Evolutionary conservation across 2,113 vertebrate species (phyloP).

Genomic region (Manacus vitellinus): DNA sequence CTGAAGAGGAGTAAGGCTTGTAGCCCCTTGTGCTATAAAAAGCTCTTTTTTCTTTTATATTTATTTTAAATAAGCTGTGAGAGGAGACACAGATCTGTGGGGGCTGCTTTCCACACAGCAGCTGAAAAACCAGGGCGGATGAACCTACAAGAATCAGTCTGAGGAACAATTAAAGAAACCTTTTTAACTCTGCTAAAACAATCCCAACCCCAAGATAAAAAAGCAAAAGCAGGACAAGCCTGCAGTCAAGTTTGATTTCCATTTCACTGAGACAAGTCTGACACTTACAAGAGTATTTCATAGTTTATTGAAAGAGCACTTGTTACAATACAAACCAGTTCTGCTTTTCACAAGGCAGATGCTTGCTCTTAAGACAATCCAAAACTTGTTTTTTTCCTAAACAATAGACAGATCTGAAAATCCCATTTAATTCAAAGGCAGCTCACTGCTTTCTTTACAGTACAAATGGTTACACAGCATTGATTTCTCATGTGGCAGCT

Average conservation of each 20-base stretch:
- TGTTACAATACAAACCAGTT: constrained; percentile 76
- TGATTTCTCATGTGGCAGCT: constrained; percentile 60
- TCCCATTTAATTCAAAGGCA: constrained; percentile 64
- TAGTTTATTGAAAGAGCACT: constrained; percentile 77
- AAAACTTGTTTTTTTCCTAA: constrained; percentile 41
- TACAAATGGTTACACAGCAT: constrained; percentile 63
- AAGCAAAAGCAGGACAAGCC: not conserved
- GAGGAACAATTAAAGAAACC: not conserved
- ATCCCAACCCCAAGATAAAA: not conserved
- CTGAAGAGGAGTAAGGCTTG: not conserved
- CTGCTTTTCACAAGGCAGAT: constrained; percentile 71
- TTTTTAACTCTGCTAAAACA: not conserved
- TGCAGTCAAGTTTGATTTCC: not conserved
- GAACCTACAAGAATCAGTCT: not conserved
- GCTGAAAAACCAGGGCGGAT: not conserved
- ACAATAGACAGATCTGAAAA: constrained; percentile 55
- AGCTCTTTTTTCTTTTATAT: not conserved
- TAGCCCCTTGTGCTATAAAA: not conserved
- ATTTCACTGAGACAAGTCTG: constrained; percentile 56
- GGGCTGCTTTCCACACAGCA: not conserved
- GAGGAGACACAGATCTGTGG: not conserved
- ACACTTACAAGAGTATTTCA: constrained; percentile 70
- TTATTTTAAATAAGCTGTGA: not conserved
- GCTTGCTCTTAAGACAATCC: constrained; percentile 67
- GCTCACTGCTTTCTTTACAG: constrained; percentile 72